A percentile compares a stretch with the other conserved stretches of the same genome.
Evolutionary conservation across 2,888 invertebrate species (phyloP).

Genomic region (Hybos culiciformis): DNA sequence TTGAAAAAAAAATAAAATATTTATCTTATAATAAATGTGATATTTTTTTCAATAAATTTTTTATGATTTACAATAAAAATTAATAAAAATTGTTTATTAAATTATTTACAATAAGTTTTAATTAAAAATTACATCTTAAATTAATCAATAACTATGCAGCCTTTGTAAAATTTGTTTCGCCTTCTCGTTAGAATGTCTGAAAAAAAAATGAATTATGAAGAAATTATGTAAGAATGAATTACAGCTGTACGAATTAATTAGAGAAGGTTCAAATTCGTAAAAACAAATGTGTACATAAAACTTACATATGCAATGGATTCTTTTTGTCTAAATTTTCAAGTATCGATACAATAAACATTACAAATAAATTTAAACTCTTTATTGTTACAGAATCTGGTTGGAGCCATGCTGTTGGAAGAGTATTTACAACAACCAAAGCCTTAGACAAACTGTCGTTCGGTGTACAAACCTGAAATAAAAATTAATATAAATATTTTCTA

Average conservation of each 20-base stretch:
- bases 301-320: constrained; percentile 43
- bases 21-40: too few species aligned
- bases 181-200: constrained; percentile 31
- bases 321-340: constrained; percentile 46
- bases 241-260: too few species aligned
- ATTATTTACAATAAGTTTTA: too few species aligned
- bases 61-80: too few species aligned
- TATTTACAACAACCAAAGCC: constrained; percentile 42
- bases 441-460: constrained; percentile 39
- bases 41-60: too few species aligned
- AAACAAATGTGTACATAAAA: constrained; percentile 4
- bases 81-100: too few species aligned
- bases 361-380: constrained; percentile 45
- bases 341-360: constrained; percentile 40
- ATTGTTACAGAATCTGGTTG: constrained; percentile 40
- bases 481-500: constrained; percentile 4
- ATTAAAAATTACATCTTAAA: too few species aligned
- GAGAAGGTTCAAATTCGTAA: too few species aligned
- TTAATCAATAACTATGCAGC: constrained; percentile 29
- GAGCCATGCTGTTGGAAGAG: constrained; percentile 50
- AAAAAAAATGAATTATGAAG: neutral
- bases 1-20: too few species aligned
- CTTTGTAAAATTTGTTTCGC: constrained; percentile 34
- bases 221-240: too few species aligned
- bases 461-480: constrained; percentile 23